These are phyloP conservation scores for Ganaspis sp. DNA, from an alignment of 1,140 invertebrate genomes.

Conservation along the genomic window DNA sequence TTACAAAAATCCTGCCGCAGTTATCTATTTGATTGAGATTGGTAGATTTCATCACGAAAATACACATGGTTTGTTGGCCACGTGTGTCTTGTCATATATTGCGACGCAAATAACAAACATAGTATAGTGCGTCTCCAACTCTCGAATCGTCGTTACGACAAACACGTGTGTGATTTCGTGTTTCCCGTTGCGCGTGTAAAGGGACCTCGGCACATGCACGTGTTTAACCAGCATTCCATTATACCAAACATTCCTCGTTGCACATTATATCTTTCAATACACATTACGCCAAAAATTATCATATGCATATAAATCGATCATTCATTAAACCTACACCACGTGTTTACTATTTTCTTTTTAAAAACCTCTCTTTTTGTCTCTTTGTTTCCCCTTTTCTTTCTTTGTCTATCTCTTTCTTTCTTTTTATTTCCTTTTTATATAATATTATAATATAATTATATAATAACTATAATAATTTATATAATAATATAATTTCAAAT, in stretches of 20 bases:
- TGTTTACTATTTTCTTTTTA: background rate
- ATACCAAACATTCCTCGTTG: background rate
- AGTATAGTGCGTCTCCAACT: background rate
- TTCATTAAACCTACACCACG: no score
- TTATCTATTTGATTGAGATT: background rate
- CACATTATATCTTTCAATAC: background rate
- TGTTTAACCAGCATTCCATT: slow-evolving; percentile 1
- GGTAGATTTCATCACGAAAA: background rate
- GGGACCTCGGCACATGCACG: background rate
- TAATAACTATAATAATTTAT: no score
- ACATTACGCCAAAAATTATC: no score
- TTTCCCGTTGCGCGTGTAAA: slow-evolving; percentile 6
- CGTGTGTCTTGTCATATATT: background rate
- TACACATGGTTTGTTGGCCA: background rate
- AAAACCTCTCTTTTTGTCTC: no score
- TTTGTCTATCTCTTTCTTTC: no score
- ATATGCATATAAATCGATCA: no score
- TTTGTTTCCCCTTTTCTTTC: no score
- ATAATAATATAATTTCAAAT: no score
- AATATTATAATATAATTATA: no score
- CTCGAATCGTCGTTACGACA: background rate
- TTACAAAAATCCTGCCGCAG: no score
- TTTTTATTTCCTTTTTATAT: no score
- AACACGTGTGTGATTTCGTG: slow-evolving; percentile 19
- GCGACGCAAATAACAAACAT: background rate